phyloP scores from a whole-genome alignment of 2,113 vertebrate genomes.

The Xenopus tropicalis region UCB_Xtro_10.0 CM004443.2:153877001-153877500 shows the following conservation, averaged over 20 bases:
- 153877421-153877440: too few species aligned
- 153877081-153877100: slow-evolving; percentile 61
- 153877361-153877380: too few species aligned
- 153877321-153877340: too few species aligned
- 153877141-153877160: slow-evolving; percentile 44
- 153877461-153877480: too few species aligned
- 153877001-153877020: slow-evolving; percentile 90
- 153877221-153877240: not conserved
- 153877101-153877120: slow-evolving; percentile 58
- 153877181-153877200: slow-evolving; percentile 42
- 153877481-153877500: too few species aligned
- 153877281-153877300: not conserved
- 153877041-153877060: slow-evolving; percentile 63
- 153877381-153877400: too few species aligned
- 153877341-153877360: too few species aligned
- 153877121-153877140: slow-evolving; percentile 57
- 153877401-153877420: too few species aligned
- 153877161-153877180: slow-evolving; percentile 23
- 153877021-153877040: slow-evolving; percentile 88
- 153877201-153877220: slow-evolving; percentile 7
- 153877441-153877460: too few species aligned
- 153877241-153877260: not conserved
- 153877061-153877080: slow-evolving; percentile 59
- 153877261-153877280: not conserved
- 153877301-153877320: too few species aligned